Conservation (phyloP, 2,888 invertebrate genomes). For the Pachliopta kotzebuea region DNA sequence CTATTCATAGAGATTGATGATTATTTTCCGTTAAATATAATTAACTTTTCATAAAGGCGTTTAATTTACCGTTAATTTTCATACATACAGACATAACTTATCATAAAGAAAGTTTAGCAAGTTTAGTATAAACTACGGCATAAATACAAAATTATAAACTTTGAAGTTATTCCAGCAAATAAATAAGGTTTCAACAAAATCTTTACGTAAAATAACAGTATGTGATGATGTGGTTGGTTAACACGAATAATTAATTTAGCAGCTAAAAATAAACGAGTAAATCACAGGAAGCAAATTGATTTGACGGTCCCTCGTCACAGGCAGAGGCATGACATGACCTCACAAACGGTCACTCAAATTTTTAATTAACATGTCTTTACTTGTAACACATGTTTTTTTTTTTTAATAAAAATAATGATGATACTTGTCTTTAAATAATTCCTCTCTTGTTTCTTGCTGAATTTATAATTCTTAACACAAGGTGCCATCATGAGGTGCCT, state of each 20-base stretch:
- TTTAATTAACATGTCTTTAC: conserved; percentile 17
- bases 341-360: conserved; percentile 10
- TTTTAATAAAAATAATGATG: no score
- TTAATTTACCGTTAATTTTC: no score
- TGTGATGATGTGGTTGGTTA: conserved; percentile 2
- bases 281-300: conserved; percentile 14
- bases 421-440: not conserved
- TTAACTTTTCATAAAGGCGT: no score
- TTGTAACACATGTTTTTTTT: not conserved
- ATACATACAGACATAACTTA: no score
- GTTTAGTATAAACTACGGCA: no score
- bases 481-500: not conserved
- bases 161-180: no score
- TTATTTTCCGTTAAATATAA: no score
- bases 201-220: not conserved
- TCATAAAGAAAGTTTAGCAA: no score
- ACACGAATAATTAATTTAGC: conserved; percentile 25
- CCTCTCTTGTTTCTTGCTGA: not conserved
- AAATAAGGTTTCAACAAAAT: not conserved
- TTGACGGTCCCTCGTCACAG: conserved; percentile 13
- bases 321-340: conserved; percentile 13
- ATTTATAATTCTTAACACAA: not conserved
- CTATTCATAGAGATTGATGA: no score
- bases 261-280: conserved; percentile 1
- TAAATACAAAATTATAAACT: no score